A percentile compares a stretch with the other conserved stretches of the same genome.
phyloP scores from a whole-genome alignment of 64 coral and sea anemone genomes.

The Dendronephthya gigantea region DNA sequence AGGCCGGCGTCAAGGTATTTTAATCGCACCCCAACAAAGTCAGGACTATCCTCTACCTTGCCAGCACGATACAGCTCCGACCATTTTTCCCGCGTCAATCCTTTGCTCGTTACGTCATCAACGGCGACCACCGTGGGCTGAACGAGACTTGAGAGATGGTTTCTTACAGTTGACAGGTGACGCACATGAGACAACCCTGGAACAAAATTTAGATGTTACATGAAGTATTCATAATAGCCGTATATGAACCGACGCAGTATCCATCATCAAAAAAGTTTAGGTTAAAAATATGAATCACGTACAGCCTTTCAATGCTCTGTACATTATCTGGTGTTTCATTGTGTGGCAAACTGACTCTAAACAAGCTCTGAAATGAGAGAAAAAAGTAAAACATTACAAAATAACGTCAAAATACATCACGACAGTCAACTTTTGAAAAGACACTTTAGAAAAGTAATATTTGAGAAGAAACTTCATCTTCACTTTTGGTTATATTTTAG shows the following conservation, averaged over 20 bases:
- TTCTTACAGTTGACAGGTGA: neutral
- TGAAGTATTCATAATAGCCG: no score
- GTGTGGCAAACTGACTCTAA: constrained; percentile 77
- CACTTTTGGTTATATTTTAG: no score
- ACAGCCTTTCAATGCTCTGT: constrained; percentile 95
- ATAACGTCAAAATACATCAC: neutral
- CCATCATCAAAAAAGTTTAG: neutral
- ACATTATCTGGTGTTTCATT: constrained; percentile 73
- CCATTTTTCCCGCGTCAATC: neutral
- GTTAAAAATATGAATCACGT: neutral
- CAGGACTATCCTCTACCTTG: no score
- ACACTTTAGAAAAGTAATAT: no score
- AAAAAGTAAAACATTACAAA: neutral
- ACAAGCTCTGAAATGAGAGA: constrained; percentile 38
- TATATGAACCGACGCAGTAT: neutral
- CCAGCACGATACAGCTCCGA: neutral
- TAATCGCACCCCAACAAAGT: no score
- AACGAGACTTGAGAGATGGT: constrained; percentile 5
- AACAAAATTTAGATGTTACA: neutral
- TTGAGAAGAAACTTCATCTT: no score
- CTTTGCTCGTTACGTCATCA: neutral
- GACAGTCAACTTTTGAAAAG: neutral
- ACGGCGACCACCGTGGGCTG: neutral
- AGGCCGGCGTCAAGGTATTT: no score
- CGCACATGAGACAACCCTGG: neutral